Percentiles rank a stretch among this genome's conserved stretches.
Conservation (phyloP, 2,113 vertebrate species). For the Sebastes fasciatus region DNA sequence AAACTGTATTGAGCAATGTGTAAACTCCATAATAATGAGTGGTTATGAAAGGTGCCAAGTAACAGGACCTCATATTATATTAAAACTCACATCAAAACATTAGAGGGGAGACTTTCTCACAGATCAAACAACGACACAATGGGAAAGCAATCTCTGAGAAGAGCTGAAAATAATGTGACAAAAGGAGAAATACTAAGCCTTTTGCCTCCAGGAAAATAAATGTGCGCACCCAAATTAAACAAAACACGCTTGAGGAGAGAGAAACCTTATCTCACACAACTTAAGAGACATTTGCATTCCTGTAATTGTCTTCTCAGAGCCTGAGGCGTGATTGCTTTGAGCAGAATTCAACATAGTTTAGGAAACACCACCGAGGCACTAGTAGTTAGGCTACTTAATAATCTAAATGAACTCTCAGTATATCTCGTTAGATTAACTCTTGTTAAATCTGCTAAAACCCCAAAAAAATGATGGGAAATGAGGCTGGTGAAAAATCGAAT, state of each 20-base stretch:
- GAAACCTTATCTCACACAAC: conserved; percentile 56
- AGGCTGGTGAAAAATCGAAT: neutral
- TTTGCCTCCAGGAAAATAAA: conserved; percentile 52
- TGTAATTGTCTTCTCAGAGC: conserved; percentile 43
- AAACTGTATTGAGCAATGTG: conserved; percentile 5
- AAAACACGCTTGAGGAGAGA: conserved; percentile 17
- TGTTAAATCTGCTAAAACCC: neutral
- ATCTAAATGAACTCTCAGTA: neutral
- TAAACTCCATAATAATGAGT: conserved; percentile 10
- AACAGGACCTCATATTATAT: neutral
- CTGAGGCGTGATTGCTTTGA: conserved; percentile 32
- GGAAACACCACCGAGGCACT: conserved; percentile 21
- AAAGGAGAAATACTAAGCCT: neutral
- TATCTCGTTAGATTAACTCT: neutral
- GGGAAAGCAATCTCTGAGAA: conserved; percentile 35
- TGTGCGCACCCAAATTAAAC: conserved; percentile 31
- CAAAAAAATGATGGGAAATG: conserved; percentile 4
- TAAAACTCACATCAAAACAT: conserved; percentile 14
- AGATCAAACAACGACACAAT: conserved; percentile 16
- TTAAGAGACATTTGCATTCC: conserved; percentile 57
- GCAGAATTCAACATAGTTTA: conserved; percentile 37
- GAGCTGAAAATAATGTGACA: conserved; percentile 24
- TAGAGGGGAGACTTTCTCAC: conserved; percentile 17
- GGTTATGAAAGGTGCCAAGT: conserved; percentile 27
- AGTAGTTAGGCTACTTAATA: neutral